phyloP scores from a whole-genome alignment of 2,888 invertebrate species.

The Synergus gifuensis region DNA sequence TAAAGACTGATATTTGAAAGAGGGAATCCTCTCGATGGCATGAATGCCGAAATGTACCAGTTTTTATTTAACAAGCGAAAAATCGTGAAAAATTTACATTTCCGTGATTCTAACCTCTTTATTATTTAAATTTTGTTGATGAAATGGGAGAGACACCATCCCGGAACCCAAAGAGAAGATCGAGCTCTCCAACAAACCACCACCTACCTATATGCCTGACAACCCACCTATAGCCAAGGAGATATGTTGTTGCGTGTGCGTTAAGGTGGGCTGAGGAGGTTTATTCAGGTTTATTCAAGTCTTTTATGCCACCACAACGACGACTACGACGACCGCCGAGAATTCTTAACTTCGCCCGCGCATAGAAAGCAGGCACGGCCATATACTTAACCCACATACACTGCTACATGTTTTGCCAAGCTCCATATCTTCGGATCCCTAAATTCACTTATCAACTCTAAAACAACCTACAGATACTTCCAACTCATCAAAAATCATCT shows the following conservation, averaged over 20 bases:
- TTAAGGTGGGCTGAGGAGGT: conserved; percentile 51
- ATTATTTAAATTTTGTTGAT: not conserved
- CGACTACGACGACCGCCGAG: conserved; percentile 52
- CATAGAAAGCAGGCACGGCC: conserved; percentile 72
- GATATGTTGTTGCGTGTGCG: conserved; percentile 48
- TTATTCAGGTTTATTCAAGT: conserved; percentile 50
- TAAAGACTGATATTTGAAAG: not conserved
- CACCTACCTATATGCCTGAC: conserved; percentile 47
- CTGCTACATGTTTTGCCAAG: conserved; percentile 34
- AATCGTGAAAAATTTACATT: not conserved
- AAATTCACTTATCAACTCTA: conserved; percentile 6
- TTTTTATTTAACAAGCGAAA: not conserved
- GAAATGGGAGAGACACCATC: conserved; percentile 29
- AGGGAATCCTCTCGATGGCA: not conserved
- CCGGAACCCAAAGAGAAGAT: conserved; percentile 45
- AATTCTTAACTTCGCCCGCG: conserved; percentile 69
- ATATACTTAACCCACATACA: conserved; percentile 69
- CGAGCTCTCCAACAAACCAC: conserved; percentile 49
- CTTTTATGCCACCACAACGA: conserved; percentile 54
- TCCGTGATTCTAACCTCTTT: not conserved
- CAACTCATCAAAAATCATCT: no score
- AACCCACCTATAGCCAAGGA: conserved; percentile 45
- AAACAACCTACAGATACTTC: not conserved
- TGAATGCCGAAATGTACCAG: not conserved
- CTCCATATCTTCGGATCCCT: conserved; percentile 1